Percentiles rank a stretch among this genome's conserved stretches.
These are phyloP conservation scores for Acleris holmiana DNA, from an alignment of 2,888 invertebrate species.

Conservation along the genomic window DNA sequence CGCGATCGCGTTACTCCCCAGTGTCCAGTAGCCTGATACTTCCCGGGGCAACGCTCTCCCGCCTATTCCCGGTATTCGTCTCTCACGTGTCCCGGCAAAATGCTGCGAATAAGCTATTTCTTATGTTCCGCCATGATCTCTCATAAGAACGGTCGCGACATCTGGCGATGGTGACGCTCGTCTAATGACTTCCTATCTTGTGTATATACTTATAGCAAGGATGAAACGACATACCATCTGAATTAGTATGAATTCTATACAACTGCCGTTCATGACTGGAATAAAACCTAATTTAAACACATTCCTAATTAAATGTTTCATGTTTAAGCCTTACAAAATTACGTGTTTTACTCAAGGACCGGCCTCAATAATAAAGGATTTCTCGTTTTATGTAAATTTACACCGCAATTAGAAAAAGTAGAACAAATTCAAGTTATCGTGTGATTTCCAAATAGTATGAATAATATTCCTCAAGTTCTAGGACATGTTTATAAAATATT, in stretches of 20 bases:
- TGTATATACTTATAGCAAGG: background rate
- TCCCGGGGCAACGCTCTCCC: slow-evolving; percentile 44
- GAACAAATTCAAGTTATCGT: slow-evolving; percentile 6
- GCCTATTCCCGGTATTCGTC: slow-evolving; percentile 34
- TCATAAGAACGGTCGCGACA: slow-evolving; percentile 9
- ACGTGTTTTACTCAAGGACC: too few species aligned
- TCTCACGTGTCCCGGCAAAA: slow-evolving; percentile 27
- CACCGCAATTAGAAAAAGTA: slow-evolving; percentile 17
- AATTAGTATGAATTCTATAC: too few species aligned
- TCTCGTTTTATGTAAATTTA: slow-evolving; percentile 20
- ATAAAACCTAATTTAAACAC: too few species aligned
- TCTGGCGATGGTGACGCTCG: slow-evolving; percentile 10
- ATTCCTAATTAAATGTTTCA: too few species aligned
- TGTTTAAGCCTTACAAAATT: too few species aligned
- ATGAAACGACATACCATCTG: background rate
- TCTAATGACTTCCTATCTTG: slow-evolving; percentile 13
- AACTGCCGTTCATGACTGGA: too few species aligned
- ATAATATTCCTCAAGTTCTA: slow-evolving; percentile 22
- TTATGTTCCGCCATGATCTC: slow-evolving; percentile 10
- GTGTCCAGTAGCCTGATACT: slow-evolving; percentile 37
- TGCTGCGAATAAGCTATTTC: slow-evolving; percentile 14
- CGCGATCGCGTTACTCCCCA: slow-evolving; percentile 36
- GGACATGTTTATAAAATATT: slow-evolving; percentile 14
- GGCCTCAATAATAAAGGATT: background rate
- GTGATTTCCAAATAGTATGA: slow-evolving; percentile 6